Evolutionary conservation across 2,113 vertebrate genomes (phyloP), one percentile per base, ranked within the genome.

Genomic region (Ailurus styani): DNA sequence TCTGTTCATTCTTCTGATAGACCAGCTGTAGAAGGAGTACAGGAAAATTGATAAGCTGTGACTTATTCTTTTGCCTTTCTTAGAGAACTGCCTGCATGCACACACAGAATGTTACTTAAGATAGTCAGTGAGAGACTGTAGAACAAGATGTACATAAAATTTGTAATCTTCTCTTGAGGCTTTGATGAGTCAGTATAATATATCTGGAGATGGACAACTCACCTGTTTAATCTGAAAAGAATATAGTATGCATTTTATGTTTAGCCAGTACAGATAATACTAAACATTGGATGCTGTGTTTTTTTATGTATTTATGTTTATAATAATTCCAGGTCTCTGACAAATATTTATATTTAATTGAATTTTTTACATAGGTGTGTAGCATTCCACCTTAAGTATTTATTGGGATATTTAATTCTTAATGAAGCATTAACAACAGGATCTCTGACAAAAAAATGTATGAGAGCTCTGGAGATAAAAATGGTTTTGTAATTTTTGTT

Each of bases 11-110:
- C 14, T 79, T 85, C 27, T 66, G 45, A 77, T 4, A 29, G 50
- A 66, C 6, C 31, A 72, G 25, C 7, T 54, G 0, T 55, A 37
- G 47, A 21, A 64, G 0, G 5, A n/a, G 2, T 72, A 4, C 7
- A 89, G 31, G n/a, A 72, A 89, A n/a, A 29, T 37, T 47, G 17
- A 2, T 73, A 17, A 4, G 17, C 4, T 42, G 1, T n/a, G 42
- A 87, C n/a, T 87, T 45, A 57, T 27, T 93, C 31, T n/a, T 96
- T 42, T 64, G 17, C 2, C 0, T 7, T 55, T 83, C 52, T 10
- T 66, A 57, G 25, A 60, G 55, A 75, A 75, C 60, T 25, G 40
- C 1, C 47, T 0, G 42, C 18, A n/a, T 1, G 70, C 21, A 82
- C 29, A 83, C 29, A 83, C 2, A 15, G 3, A 79, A n/a, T n/a